Evolutionary conservation across 2,888 invertebrate genomes (phyloP).

Genomic region (Mesorhabditis belari): DNA sequence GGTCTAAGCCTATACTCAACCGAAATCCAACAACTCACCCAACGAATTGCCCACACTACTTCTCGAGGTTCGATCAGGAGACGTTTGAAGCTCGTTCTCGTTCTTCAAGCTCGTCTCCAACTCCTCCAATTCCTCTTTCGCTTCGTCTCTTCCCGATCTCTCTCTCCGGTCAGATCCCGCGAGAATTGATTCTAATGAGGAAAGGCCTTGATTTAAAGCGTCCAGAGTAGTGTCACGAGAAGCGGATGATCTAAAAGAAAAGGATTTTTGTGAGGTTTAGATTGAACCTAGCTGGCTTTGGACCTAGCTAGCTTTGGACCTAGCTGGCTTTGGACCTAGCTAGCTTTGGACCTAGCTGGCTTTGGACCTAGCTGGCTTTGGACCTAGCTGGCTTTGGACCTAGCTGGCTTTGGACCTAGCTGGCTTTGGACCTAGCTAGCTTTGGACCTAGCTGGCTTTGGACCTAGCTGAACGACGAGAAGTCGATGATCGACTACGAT

Average conservation of each 20-base stretch:
- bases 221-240: conserved; percentile 22
- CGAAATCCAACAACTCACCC: conserved; percentile 4
- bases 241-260: conserved; percentile 10
- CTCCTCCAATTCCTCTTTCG: not conserved
- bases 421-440: too few relatives aligned
- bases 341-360: too few relatives aligned
- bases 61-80: conserved; percentile 19
- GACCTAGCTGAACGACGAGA: not conserved
- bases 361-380: too few relatives aligned
- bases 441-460: too few relatives aligned
- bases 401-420: too few relatives aligned
- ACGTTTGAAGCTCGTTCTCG: conserved; percentile 2
- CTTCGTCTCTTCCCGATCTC: conserved; percentile 1
- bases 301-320: too few relatives aligned
- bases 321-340: too few relatives aligned
- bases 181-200: conserved; percentile 29
- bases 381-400: too few relatives aligned
- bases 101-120: not conserved
- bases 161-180: conserved; percentile 11
- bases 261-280: too few relatives aligned
- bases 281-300: too few relatives aligned
- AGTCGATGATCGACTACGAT: not conserved
- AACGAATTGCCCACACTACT: conserved; percentile 8
- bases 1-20: too few relatives aligned
- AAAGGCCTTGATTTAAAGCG: conserved; percentile 21